These are phyloP conservation scores for Reinhardtius hippoglossoides DNA, from an alignment of 2,113 vertebrate species.

Conservation along the genomic window DNA sequence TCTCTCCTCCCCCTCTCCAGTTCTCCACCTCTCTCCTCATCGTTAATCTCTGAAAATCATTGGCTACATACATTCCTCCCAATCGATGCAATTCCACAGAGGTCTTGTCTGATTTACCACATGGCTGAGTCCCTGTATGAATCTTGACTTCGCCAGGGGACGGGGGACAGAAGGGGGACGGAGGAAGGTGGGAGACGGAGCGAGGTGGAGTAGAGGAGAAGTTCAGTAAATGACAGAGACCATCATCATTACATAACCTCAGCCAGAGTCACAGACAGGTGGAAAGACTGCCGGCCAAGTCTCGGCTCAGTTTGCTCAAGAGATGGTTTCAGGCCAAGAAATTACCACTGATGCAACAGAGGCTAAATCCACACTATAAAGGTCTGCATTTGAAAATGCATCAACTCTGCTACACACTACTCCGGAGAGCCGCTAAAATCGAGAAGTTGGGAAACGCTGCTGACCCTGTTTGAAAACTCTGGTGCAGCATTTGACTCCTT, in stretches of 20 bases:
- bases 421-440: too few relatives aligned
- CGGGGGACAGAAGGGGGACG: constrained; percentile 42
- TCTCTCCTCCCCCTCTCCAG: constrained; percentile 35
- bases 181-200: constrained; percentile 32
- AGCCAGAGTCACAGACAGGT: constrained; percentile 38
- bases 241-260: constrained; percentile 62
- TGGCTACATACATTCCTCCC: constrained; percentile 80
- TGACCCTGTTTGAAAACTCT: too few relatives aligned
- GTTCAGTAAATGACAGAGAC: constrained; percentile 57
- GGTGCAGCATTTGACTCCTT: too few relatives aligned
- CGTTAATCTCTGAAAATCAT: constrained; percentile 82
- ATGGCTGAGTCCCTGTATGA: constrained; percentile 75
- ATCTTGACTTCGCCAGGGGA: constrained; percentile 60
- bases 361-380: too few relatives aligned
- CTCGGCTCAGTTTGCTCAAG: constrained; percentile 1
- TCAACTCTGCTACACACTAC: neutral
- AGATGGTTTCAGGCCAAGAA: neutral
- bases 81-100: constrained; percentile 80
- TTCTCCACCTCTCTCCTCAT: constrained; percentile 71
- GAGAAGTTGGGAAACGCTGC: too few relatives aligned
- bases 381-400: neutral
- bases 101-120: constrained; percentile 82
- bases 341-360: neutral
- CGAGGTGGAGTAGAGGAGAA: constrained; percentile 27
- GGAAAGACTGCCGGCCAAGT: constrained; percentile 10